phyloP scores from a whole-genome alignment of 2,888 invertebrate genomes.

The Pandemis corylana region DNA sequence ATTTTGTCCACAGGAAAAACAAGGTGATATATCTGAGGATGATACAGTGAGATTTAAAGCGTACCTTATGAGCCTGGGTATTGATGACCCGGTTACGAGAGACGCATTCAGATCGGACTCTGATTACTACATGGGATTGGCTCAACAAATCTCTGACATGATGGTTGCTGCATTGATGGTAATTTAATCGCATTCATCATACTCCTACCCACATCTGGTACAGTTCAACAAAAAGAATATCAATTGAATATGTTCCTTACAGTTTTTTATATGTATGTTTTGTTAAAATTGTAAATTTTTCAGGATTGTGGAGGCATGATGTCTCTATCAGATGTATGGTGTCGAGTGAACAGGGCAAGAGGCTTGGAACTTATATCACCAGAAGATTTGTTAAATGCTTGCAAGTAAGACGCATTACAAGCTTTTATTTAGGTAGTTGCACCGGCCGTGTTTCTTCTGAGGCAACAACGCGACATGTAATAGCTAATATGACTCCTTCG shows the following conservation, averaged over 20 bases:
- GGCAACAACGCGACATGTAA: no score
- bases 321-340: slow-evolving; percentile 98
- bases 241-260: no score
- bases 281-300: no score
- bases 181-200: slow-evolving; percentile 33
- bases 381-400: slow-evolving; percentile 97
- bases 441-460: no score
- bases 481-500: no score
- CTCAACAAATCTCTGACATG: slow-evolving; percentile 93
- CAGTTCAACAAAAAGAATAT: no score
- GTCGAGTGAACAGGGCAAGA: slow-evolving; percentile 97
- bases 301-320: slow-evolving; percentile 98
- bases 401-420: slow-evolving; percentile 81
- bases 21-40: slow-evolving; percentile 98
- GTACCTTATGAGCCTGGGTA: slow-evolving; percentile 97
- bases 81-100: slow-evolving; percentile 98
- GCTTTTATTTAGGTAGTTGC: no score
- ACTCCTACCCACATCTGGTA: no score
- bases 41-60: slow-evolving; percentile 98
- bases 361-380: slow-evolving; percentile 98
- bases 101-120: slow-evolving; percentile 94
- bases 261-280: no score
- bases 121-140: slow-evolving; percentile 93
- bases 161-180: slow-evolving; percentile 93
- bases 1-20: slow-evolving; percentile 88